phyloP scores from a whole-genome alignment of 2,113 vertebrate species.

The Bubalus kerabau region DNA sequence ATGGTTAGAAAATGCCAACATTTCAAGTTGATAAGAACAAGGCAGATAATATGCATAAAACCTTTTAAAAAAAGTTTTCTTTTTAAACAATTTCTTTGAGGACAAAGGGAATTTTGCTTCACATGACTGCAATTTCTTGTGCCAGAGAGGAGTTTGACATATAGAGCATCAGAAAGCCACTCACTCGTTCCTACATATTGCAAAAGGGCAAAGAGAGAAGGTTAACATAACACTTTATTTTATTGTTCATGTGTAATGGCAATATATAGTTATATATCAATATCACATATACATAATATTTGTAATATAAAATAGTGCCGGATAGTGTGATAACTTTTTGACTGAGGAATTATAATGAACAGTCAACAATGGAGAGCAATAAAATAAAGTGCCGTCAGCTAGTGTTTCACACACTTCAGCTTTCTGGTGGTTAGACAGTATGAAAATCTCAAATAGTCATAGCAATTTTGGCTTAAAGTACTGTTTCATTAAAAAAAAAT shows the following conservation, averaged over 20 bases:
- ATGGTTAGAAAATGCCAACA: slow-evolving; percentile 78
- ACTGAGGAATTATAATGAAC: neutral
- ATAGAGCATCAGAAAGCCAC: slow-evolving; percentile 19
- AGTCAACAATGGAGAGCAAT: slow-evolving; percentile 3
- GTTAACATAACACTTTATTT: slow-evolving; percentile 18
- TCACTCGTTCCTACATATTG: neutral
- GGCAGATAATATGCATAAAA: slow-evolving; percentile 77
- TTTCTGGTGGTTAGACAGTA: slow-evolving; percentile 39
- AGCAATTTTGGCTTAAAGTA: slow-evolving; percentile 52
- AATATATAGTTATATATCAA: slow-evolving; percentile 31
- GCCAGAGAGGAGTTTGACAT: neutral
- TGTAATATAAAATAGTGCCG: slow-evolving; percentile 16
- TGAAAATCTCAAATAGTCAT: slow-evolving; percentile 17
- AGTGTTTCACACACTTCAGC: slow-evolving; percentile 48
- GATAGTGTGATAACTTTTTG: neutral
- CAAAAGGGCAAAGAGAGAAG: neutral
- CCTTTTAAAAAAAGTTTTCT: slow-evolving; percentile 70
- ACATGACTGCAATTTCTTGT: slow-evolving; percentile 21
- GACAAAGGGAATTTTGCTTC: slow-evolving; percentile 46
- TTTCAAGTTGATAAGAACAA: slow-evolving; percentile 81
- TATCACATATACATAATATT: slow-evolving; percentile 57
- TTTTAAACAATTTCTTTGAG: slow-evolving; percentile 56
- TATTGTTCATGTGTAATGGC: slow-evolving; percentile 43
- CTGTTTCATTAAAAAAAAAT: slow-evolving; percentile 41
- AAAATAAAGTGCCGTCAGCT: slow-evolving; percentile 50